Conservation (phyloP, 2,888 invertebrate species). For the Amphimallon solstitiale region DNA sequence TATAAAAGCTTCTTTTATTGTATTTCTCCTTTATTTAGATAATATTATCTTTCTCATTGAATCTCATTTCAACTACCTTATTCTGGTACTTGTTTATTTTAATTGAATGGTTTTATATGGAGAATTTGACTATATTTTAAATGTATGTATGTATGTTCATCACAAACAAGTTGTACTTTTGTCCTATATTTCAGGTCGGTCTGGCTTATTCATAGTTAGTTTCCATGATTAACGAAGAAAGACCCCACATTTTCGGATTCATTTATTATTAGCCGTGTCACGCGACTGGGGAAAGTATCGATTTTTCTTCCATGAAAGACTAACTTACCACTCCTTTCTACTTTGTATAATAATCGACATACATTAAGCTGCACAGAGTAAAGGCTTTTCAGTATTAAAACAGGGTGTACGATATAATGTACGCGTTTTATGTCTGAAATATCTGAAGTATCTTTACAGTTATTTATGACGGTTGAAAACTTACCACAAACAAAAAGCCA, state of each 20-base stretch:
- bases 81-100: slow-evolving; percentile 16
- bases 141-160: not conserved
- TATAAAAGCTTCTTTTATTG: slow-evolving; percentile 27
- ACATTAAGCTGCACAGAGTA: slow-evolving; percentile 23
- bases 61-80: not conserved
- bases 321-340: slow-evolving; percentile 54
- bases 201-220: slow-evolving; percentile 44
- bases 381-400: too few relatives aligned
- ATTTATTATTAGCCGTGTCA: slow-evolving; percentile 59
- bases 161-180: not conserved
- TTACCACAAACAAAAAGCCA: too few relatives aligned
- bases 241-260: slow-evolving; percentile 50
- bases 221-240: slow-evolving; percentile 51
- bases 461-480: too few relatives aligned
- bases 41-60: not conserved
- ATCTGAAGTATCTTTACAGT: too few relatives aligned
- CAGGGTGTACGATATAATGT: too few relatives aligned
- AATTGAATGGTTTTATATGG: slow-evolving; percentile 4
- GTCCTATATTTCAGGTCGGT: slow-evolving; percentile 12
- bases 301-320: slow-evolving; percentile 57
- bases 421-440: too few relatives aligned
- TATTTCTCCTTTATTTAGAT: slow-evolving; percentile 22
- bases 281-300: slow-evolving; percentile 56
- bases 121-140: slow-evolving; percentile 10
- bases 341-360: slow-evolving; percentile 45